Conservation (phyloP, 2,888 invertebrate species). For the Sesia bembeciformis region DNA sequence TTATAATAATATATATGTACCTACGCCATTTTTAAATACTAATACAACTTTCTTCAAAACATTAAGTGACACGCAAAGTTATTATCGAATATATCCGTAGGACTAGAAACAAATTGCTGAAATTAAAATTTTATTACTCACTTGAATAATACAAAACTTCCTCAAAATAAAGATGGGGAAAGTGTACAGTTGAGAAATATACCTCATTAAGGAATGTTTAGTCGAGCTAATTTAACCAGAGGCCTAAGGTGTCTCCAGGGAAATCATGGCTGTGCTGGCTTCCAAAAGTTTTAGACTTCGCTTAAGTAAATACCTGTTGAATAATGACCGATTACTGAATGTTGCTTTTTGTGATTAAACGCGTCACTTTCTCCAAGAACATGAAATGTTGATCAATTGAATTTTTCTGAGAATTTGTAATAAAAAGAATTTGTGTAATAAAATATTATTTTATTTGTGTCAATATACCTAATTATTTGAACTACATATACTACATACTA, state of each 20-base stretch:
- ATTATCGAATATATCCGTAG: no score
- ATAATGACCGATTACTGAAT: not conserved
- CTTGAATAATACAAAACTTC: not conserved
- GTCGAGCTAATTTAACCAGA: constrained; percentile 59
- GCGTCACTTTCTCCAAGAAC: no score
- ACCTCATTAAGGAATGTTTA: constrained; percentile 61
- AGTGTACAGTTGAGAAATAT: constrained; percentile 43
- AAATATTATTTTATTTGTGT: no score
- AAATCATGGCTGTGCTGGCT: constrained; percentile 56
- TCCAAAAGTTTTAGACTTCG: constrained; percentile 39
- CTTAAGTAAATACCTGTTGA: constrained; percentile 13
- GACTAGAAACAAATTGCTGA: constrained; percentile 1
- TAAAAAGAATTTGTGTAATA: no score
- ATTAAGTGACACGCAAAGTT: no score
- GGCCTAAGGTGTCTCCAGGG: constrained; percentile 45
- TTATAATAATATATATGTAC: no score
- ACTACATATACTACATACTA: no score
- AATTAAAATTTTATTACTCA: constrained; percentile 4
- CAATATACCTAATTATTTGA: no score
- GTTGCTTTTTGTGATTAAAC: not conserved
- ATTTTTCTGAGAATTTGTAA: no score
- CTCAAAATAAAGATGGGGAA: not conserved
- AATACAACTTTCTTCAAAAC: no score
- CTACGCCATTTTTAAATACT: no score
- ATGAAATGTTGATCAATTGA: no score